Percentiles rank a stretch among this genome's conserved stretches.
Evolutionary conservation across 1,140 invertebrate species (phyloP).

Genomic region (Bombus haemorrhoidalis): DNA sequence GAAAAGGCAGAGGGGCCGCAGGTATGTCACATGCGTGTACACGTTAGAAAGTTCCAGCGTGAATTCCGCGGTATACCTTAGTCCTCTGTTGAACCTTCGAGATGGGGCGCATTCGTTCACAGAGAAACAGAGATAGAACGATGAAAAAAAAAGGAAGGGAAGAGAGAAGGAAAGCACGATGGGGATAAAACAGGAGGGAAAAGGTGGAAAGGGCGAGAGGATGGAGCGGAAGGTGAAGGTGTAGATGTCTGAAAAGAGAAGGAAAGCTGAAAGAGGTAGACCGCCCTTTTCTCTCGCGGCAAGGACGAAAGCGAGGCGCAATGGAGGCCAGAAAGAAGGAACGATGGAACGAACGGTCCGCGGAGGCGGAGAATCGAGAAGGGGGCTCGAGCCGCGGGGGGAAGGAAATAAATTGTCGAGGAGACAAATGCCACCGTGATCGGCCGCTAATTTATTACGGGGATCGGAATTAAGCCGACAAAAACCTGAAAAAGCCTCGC

Average conservation of each 20-base stretch:
- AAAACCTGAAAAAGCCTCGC: constrained; percentile 73
- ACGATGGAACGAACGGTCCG: neutral
- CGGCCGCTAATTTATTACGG: constrained; percentile 71
- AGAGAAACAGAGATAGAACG: constrained; percentile 1
- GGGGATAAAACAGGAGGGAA: constrained; percentile 30
- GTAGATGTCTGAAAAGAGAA: constrained; percentile 24
- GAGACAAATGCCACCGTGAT: constrained; percentile 81
- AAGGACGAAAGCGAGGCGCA: constrained; percentile 60
- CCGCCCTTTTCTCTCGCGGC: constrained; percentile 72
- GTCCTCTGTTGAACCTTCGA: neutral
- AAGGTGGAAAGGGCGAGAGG: constrained; percentile 40
- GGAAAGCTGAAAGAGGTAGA: constrained; percentile 44
- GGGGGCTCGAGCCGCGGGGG: neutral
- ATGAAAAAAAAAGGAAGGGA: neutral
- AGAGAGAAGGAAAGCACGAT: neutral
- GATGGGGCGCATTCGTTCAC: neutral
- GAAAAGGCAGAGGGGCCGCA: constrained; percentile 18
- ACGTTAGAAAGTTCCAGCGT: constrained; percentile 46
- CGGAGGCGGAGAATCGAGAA: constrained; percentile 2
- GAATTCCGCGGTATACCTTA: constrained; percentile 40
- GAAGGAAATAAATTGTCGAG: constrained; percentile 65
- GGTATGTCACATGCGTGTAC: constrained; percentile 53
- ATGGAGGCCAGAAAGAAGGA: constrained; percentile 16
- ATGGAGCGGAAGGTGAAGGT: constrained; percentile 49
- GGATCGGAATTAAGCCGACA: constrained; percentile 78